phyloP scores from a whole-genome alignment of 2,113 vertebrate species.

The Otis tarda region DNA sequence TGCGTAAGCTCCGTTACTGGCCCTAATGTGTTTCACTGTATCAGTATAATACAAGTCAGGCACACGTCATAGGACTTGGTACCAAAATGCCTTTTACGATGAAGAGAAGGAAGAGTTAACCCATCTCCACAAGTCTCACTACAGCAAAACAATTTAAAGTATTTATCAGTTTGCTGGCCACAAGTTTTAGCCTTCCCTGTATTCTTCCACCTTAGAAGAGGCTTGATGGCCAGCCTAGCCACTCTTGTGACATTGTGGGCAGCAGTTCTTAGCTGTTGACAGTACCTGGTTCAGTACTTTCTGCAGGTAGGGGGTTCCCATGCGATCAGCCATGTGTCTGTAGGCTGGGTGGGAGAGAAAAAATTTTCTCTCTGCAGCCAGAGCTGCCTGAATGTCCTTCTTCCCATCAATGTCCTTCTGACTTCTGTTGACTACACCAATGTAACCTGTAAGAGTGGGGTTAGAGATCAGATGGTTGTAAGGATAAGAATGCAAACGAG shows the following conservation, averaged over 20 bases:
- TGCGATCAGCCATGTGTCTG: slow-evolving; percentile 96
- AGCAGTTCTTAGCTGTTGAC: not conserved
- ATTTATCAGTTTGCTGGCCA: not conserved
- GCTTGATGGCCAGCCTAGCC: not conserved
- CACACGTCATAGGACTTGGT: not conserved
- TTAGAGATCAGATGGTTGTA: not conserved
- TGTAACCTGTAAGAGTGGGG: slow-evolving; percentile 81
- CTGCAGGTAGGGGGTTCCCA: slow-evolving; percentile 97
- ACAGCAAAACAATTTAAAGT: not conserved
- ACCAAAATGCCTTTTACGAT: not conserved
- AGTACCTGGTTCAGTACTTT: slow-evolving; percentile 95
- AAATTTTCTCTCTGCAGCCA: slow-evolving; percentile 95
- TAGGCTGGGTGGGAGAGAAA: slow-evolving; percentile 95
- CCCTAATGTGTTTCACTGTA: not conserved
- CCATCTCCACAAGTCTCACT: not conserved
- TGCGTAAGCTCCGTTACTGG: not conserved
- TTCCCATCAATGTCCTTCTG: slow-evolving; percentile 98
- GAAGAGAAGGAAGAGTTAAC: not conserved
- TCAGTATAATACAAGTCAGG: not conserved
- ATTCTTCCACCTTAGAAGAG: not conserved
- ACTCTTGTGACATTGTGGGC: not conserved
- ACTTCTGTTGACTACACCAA: slow-evolving; percentile 97
- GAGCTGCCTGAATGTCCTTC: slow-evolving; percentile 94
- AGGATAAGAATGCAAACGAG: not conserved
- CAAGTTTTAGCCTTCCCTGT: not conserved